A percentile compares a stretch with the other conserved stretches of the same genome.
phyloP scores from a whole-genome alignment of 1,140 invertebrate genomes.

The Sycophila sp. region DNA sequence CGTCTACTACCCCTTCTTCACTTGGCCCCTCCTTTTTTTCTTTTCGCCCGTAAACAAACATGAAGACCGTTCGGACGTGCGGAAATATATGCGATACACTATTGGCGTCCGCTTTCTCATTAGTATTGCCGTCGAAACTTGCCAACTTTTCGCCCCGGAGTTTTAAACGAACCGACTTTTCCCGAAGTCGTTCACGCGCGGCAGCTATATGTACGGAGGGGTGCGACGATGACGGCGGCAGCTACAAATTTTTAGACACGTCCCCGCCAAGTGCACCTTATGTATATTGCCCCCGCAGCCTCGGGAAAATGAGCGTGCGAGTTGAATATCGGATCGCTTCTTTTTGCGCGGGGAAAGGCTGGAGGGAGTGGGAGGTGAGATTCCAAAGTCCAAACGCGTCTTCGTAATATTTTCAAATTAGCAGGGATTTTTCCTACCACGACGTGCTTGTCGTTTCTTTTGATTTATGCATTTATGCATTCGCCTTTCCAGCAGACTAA shows the following conservation, averaged over 20 bases:
- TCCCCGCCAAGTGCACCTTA: slow-evolving; percentile 22
- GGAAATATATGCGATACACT: slow-evolving; percentile 19
- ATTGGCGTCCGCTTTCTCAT: slow-evolving; percentile 31
- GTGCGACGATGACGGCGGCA: neutral
- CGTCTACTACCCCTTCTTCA: neutral
- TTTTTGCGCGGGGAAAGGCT: neutral
- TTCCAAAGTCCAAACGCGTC: slow-evolving; percentile 30
- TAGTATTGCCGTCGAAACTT: slow-evolving; percentile 35
- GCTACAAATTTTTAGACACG: slow-evolving; percentile 31
- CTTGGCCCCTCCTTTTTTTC: neutral
- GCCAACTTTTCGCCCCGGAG: slow-evolving; percentile 18
- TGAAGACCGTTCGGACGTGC: slow-evolving; percentile 14
- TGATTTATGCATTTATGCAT: neutral
- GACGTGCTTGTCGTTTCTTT: neutral
- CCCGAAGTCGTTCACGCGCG: neutral
- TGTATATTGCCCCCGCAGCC: slow-evolving; percentile 3
- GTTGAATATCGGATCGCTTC: slow-evolving; percentile 28
- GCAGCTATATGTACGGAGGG: too few relatives aligned
- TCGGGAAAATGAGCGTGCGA: slow-evolving; percentile 34
- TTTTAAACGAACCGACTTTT: slow-evolving; percentile 15
- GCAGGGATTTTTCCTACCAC: neutral
- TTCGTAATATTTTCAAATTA: slow-evolving; percentile 35
- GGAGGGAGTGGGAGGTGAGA: neutral
- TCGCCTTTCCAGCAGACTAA: neutral
- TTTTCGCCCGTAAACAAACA: slow-evolving; percentile 30